Conservation (phyloP, 1,140 invertebrate species). For the Drosophila ohnishii region DNA sequence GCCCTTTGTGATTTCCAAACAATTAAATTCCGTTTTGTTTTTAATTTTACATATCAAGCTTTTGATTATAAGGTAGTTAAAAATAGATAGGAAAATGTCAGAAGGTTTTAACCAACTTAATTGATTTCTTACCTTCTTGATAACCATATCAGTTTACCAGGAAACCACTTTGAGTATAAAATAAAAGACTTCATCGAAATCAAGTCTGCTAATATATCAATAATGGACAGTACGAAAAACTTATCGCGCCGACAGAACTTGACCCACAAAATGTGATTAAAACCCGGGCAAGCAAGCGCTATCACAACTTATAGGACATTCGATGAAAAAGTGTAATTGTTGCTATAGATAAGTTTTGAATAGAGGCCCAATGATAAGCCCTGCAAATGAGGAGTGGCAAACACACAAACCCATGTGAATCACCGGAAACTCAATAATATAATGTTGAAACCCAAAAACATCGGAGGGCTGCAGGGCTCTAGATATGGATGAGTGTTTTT, state of each 20-base stretch:
- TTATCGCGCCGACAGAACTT: constrained; percentile 9
- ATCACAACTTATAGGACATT: neutral
- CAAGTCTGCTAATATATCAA: neutral
- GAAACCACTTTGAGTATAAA: neutral
- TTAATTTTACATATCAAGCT: neutral
- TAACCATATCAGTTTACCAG: neutral
- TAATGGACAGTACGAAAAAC: constrained; percentile 8
- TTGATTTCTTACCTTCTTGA: neutral
- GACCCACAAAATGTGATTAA: constrained; percentile 19
- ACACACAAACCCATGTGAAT: constrained; percentile 14
- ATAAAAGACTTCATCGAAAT: constrained; percentile 4
- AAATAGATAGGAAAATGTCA: neutral
- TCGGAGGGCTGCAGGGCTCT: neutral
- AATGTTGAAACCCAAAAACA: constrained; percentile 10
- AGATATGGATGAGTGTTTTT: neutral
- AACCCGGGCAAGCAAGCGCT: constrained; percentile 1
- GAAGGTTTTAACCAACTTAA: neutral
- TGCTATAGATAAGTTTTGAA: constrained; percentile 13
- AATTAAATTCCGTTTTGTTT: neutral
- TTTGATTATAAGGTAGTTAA: neutral
- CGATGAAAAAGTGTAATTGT: constrained; percentile 14
- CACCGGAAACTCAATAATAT: constrained; percentile 24
- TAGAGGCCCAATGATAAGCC: constrained; percentile 12
- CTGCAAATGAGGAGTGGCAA: neutral
- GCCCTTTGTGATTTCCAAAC: neutral